Conservation (phyloP, 2,113 vertebrate genomes). For the Pipra filicauda region DNA sequence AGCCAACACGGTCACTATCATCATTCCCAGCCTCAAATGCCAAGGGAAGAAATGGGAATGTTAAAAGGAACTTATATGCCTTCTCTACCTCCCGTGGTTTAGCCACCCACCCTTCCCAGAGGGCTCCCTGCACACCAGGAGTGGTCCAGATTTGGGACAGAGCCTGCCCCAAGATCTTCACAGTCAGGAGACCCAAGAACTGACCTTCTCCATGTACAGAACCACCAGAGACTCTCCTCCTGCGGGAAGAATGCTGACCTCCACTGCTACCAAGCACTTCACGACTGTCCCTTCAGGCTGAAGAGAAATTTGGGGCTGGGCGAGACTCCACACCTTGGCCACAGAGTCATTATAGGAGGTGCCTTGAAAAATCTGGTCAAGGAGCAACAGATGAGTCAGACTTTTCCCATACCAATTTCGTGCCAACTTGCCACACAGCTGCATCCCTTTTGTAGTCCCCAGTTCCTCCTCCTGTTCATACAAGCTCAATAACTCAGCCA, state of each 20-base stretch:
- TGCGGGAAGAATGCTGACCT: conserved; percentile 36
- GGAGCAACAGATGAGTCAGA: not conserved
- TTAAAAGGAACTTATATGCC: not conserved
- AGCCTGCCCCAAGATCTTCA: not conserved
- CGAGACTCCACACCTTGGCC: conserved; percentile 75
- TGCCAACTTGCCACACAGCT: not conserved
- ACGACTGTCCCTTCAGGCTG: conserved; percentile 63
- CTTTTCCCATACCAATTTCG: not conserved
- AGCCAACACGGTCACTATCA: not conserved
- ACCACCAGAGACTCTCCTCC: not conserved
- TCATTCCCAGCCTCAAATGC: not conserved
- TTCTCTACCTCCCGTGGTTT: not conserved
- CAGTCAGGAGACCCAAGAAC: not conserved
- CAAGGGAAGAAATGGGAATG: not conserved
- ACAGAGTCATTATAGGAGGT: conserved; percentile 51
- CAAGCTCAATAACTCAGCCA: not conserved
- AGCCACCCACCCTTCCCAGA: not conserved
- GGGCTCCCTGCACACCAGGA: not conserved
- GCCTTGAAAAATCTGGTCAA: conserved; percentile 61
- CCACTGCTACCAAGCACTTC: conserved; percentile 50
- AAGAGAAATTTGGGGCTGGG: conserved; percentile 64
- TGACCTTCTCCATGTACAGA: conserved; percentile 79
- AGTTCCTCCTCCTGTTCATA: not conserved
- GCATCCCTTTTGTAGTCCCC: not conserved
- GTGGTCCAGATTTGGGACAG: not conserved